phyloP scores from a whole-genome alignment of 2,797 vertebrate species.

The Scleropages formosus region DNA sequence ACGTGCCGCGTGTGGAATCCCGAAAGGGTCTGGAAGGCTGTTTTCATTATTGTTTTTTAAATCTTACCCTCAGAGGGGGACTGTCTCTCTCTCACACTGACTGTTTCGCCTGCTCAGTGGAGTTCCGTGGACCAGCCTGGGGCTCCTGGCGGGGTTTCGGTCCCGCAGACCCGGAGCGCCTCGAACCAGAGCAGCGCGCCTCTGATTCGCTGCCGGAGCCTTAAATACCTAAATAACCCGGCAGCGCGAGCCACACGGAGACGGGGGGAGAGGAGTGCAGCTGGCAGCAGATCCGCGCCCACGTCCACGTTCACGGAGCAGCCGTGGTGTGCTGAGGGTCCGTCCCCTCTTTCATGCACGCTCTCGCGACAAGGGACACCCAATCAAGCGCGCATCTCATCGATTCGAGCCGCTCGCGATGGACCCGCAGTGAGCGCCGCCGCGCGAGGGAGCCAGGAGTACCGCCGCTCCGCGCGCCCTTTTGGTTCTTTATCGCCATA shows the following conservation, averaged over 20 bases:
- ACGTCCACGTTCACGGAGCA: slow-evolving; percentile 74
- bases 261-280: slow-evolving; percentile 59
- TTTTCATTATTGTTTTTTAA: slow-evolving; percentile 52
- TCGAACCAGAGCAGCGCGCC: slow-evolving; percentile 56
- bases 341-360: slow-evolving; percentile 75
- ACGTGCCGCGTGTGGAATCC: no score
- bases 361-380: slow-evolving; percentile 86
- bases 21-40: no score
- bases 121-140: no score
- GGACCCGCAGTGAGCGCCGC: slow-evolving; percentile 61
- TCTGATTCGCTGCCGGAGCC: slow-evolving; percentile 61
- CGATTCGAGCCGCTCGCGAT: slow-evolving; percentile 73
- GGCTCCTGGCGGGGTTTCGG: no score
- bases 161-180: slow-evolving; percentile 36
- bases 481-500: slow-evolving; percentile 55
- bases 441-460: slow-evolving; percentile 60
- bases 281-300: slow-evolving; percentile 68
- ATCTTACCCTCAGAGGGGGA: slow-evolving; percentile 70
- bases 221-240: slow-evolving; percentile 68
- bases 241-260: slow-evolving; percentile 51
- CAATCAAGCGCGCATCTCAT: slow-evolving; percentile 93
- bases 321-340: slow-evolving; percentile 65
- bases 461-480: slow-evolving; percentile 30
- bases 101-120: no score
- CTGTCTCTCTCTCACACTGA: slow-evolving; percentile 37